Evolutionary conservation across 2,113 vertebrate species (phyloP), one percentile per base, ranked within the genome.

Genomic region (Muntiacus muntjak): DNA sequence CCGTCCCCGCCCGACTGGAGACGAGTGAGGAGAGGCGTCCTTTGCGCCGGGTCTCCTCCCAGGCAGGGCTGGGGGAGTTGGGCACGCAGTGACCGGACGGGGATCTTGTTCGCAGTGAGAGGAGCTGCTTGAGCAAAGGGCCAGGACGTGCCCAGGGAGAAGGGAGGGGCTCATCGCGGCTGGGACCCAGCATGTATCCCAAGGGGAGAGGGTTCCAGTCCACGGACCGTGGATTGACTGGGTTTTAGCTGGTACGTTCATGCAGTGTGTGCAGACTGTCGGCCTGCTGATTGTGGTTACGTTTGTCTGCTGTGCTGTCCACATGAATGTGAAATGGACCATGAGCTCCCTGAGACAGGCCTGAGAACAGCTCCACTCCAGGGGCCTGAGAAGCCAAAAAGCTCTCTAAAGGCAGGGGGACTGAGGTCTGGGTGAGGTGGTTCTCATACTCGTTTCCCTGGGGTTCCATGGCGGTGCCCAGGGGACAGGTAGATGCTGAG

Each of bases 121-220:
- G 12, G 2, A 4, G 11, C 23, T 4, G 28, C 58, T 36, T 45
- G 84, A 83, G 45, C 36, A 45, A 50, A 89, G 83, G 52, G 15
- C 78, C 5, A 1, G 36, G 3, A 5, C 2, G 1, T 7, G 1
- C n/a, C 13, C 1, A 8, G 36, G 57, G 33, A 30, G 30, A 5
- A 13, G 1, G 12, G 43, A 52, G 81, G 60, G 19, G n/a, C 43
- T 64, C 23, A 0, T 19, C 1, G 5, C 12, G 0, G 58, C 71
- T 45, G 19, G 71, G 33, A 26, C 58, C 91, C 25, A 3, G 52
- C 11, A 6, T 11, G 15, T 23, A 19, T 23, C 67, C 12, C 81
- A 43, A 36, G 67, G 54, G 36, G 10, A 67, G 45, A 47, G n/a
- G 36, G 26, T 30, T 86, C 43, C 43, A 17, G 71, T 43, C 45